Evolutionary conservation across 2,797 vertebrate genomes (phyloP), one percentile per base, ranked within the genome.

Genomic region (Hippopotamyrus pictus): DNA sequence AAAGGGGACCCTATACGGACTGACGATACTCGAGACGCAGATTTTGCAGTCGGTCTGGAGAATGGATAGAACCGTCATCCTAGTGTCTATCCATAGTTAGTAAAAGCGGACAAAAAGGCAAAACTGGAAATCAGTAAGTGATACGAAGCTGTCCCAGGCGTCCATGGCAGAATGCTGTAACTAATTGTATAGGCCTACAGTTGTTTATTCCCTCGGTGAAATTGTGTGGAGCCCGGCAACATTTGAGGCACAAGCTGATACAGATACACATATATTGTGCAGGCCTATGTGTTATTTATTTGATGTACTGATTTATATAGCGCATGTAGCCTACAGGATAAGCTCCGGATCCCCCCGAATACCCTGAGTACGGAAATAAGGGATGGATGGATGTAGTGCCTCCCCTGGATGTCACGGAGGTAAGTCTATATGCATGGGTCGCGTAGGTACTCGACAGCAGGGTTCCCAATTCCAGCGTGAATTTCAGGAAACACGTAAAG

Each of bases 81-180:
- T 5, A 11, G 5, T 14, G 9, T 51, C 48, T 29, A 53, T 85
- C 48, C 50, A 5, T 85, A 11, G 19, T 5, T 19, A 59, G 53
- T 25, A 50, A 86, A 86, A 84, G 29, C 19, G 48, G 37, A 51
- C 69, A 51, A 91, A 93, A 86, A 93, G 91, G 93, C 93, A 93
- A 90, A 89, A 91, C 92, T 93, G 91, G 88, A 93, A 93, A 96
- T 94, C 93, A 69, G 94, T 94, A 94, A 93, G 93, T 94, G 93
- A 95, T 92, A 93, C 89, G 91, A 93, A 93, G 93, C 92, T 90
- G 91, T 2, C 76, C 88, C 91, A 90, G 91, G 89, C 92, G 91
- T 89, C 90, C 91, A 92, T 93, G 92, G 92, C 92, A 95, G 5
- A 76, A 94, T 92, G 93, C 92, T 93, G 93, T 95, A 95, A 94